Percentiles rank a stretch among this genome's conserved stretches.
Evolutionary conservation across 2,797 vertebrate genomes (phyloP).

Genomic region (Cossypha polioptera): DNA sequence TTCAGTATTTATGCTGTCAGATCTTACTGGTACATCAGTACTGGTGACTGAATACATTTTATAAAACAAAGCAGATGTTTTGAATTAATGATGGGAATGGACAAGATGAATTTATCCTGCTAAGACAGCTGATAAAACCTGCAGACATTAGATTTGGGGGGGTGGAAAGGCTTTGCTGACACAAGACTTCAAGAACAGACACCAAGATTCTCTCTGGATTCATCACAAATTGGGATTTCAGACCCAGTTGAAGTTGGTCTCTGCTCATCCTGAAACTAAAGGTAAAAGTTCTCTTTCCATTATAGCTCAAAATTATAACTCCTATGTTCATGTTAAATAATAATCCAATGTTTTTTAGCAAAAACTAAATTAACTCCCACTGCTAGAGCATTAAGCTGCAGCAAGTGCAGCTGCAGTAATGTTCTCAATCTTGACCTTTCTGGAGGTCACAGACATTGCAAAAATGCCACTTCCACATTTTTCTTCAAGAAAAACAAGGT

Average conservation of each 20-base stretch:
- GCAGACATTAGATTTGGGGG: background rate
- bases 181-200: background rate
- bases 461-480: background rate
- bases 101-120: background rate
- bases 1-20: background rate
- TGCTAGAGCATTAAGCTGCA: background rate
- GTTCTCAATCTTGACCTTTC: background rate
- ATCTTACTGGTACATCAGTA: background rate
- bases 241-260: background rate
- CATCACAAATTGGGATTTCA: background rate
- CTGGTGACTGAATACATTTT: background rate
- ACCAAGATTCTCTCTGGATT: background rate
- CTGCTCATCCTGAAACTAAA: background rate
- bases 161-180: background rate
- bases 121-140: background rate
- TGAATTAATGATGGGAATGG: background rate
- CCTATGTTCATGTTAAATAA: background rate
- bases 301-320: background rate
- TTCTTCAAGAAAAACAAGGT: background rate
- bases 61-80: background rate
- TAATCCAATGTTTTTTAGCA: background rate
- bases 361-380: background rate
- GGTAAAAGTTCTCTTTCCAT: background rate
- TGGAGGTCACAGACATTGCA: background rate
- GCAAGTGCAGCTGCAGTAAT: background rate